Evolutionary conservation across 2,797 vertebrate species (phyloP), one percentile per base, ranked within the genome.

Genomic region (Pogonophryne albipinna): DNA sequence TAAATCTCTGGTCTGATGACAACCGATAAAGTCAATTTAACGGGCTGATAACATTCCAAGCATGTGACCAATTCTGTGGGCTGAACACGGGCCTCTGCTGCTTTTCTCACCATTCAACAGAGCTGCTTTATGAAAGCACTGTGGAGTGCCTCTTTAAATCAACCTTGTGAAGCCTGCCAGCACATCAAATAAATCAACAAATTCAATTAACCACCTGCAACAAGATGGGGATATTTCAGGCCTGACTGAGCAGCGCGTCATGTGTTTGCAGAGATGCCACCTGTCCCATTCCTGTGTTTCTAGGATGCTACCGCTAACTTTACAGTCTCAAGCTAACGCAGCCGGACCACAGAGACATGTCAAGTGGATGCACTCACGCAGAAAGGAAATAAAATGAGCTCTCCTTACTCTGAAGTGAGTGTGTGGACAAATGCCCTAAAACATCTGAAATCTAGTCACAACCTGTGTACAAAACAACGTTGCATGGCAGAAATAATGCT

Each of bases 221-320:
- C 78, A 83, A 63, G 66, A 69, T 76, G 66, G 70, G 60, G 46
- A 57, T 38, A 23, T 56, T 16, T 84, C 67, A 65, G 38, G 79
- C 89, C 63, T 66, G 87, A 76, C 61, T 52, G 72, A 67, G 64
- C 65, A 41, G 15, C 58, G 66, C 31, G 61, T 83, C 79, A 81
- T 80, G 59, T 86, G 87, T 92, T 91, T 89, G 77, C 49, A 8
- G 12, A 83, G 75, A 79, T 12, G 74, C 90, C 91, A 92, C 79
- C 91, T 91, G 90, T 73, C 81, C 42, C 87, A 79, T 93, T 87
- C 79, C 66, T 57, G 47, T 8, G 82, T 90, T 67, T 83, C 90
- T 66, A 77, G 84, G 87, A 85, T 52, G 86, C 74, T 62, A 31
- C 71, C 3, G 46, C 61, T 27, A 50, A 78, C 55, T 61, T 67